Base-by-base conservation (phyloP, 2,888 invertebrate species). In the Eupeodes luniger region DNA sequence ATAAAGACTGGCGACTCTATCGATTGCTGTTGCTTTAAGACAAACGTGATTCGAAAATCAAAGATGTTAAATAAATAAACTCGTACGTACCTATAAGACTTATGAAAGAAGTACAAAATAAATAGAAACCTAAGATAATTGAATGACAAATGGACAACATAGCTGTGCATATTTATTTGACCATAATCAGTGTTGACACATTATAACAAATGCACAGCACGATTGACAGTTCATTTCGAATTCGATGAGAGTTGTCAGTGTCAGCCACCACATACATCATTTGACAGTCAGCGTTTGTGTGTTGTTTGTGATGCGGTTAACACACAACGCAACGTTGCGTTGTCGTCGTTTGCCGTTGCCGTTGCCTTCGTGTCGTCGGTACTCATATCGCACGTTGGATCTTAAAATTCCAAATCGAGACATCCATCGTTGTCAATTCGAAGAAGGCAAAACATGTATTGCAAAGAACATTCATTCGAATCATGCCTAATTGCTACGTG, bases 401-500 rank as follows among this genome's bases (percentile, higher is more conserved):
- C 72, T 67, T 84, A 81, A 81, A 78, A 81, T 77, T 59, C 72
- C 85, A 88, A 49, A 78, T 82, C 82, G 69, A 75, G 61, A 70
- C 55, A 16, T 40, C 12, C 36, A 53, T 55, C 55, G 36, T 74
- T 55, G 44, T 27, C 57, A 47, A 69, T 69, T 47, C 81, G 69
- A 62, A 75, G 70, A 78, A 57, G 72, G 57, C 72, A 72, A 49
- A 66, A 40, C 87, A 88, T 88, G 84, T 84, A 64, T 9, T 6
- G 72, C 80, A 77, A 81, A 53, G 81, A 78, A 78, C 88, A 88
- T 81, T 81, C 47, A 11, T 66, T 66, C 81, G 64, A 70, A 47
- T 81, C 88, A 88, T 88, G 88, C 78, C 85, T 85, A 88, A 88
- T 88, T 88, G 79, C 44, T 85, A 88, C 88, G 85, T 88, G 88